Evolutionary conservation across 2,113 vertebrate genomes (phyloP).

Genomic region (Oreochromis aureus): DNA sequence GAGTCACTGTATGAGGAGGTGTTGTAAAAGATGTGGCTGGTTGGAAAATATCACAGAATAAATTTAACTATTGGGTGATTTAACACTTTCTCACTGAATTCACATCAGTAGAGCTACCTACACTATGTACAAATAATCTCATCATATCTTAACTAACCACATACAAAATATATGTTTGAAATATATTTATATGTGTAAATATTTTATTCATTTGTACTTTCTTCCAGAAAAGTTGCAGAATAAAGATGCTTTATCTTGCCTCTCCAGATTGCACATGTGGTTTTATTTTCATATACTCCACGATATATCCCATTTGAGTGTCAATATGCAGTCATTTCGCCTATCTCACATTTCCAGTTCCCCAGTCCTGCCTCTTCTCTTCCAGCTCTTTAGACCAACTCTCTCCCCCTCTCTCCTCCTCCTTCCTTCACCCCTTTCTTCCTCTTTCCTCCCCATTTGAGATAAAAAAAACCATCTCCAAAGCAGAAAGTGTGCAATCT

Average conservation of each 20-base stretch:
- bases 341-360: slow-evolving; percentile 43
- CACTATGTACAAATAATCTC: neutral
- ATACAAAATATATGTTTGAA: neutral
- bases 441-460: neutral
- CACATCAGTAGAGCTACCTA: slow-evolving; percentile 1
- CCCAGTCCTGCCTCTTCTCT: slow-evolving; percentile 3
- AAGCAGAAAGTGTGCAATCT: slow-evolving; percentile 11
- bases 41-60: slow-evolving; percentile 15
- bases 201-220: neutral
- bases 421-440: neutral
- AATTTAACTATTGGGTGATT: neutral
- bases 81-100: neutral
- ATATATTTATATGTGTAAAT: neutral
- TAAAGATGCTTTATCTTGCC: slow-evolving; percentile 29
- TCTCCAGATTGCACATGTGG: slow-evolving; percentile 14
- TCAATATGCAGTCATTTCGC: slow-evolving; percentile 21
- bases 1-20: slow-evolving; percentile 24
- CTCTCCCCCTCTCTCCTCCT: neutral
- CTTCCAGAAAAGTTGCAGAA: neutral
- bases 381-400: slow-evolving; percentile 11
- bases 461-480: slow-evolving; percentile 3
- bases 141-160: neutral
- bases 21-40: neutral
- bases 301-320: neutral
- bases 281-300: slow-evolving; percentile 18